Conservation (phyloP, 2,113 vertebrate species). For the Megaceryle torquata region DNA sequence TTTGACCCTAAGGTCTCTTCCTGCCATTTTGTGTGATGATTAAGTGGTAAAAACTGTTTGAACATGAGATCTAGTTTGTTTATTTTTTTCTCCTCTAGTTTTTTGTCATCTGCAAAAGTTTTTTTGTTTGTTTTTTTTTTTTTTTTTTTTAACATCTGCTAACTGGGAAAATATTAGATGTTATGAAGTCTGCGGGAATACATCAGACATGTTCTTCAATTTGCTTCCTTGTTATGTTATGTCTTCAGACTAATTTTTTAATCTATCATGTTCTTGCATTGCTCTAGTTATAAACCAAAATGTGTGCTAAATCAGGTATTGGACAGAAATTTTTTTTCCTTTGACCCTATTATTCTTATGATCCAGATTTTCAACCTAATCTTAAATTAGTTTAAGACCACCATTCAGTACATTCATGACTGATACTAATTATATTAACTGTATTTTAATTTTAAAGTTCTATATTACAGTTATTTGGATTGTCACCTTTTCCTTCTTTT, state of each 20-base stretch:
- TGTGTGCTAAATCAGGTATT: background rate
- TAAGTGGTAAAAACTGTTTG: background rate
- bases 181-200: background rate
- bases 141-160: background rate
- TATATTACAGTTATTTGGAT: background rate
- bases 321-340: slow-evolving; percentile 2
- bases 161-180: background rate
- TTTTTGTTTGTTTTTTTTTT: background rate
- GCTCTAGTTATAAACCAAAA: background rate
- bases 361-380: slow-evolving; percentile 29
- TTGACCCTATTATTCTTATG: background rate
- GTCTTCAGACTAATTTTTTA: background rate
- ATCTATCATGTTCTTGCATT: background rate
- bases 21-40: background rate
- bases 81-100: background rate
- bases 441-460: background rate
- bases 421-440: background rate
- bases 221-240: background rate
- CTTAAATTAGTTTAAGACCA: slow-evolving; percentile 7
- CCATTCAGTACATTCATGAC: background rate
- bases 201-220: background rate
- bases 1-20: background rate
- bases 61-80: background rate
- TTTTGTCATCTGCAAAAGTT: background rate
- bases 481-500: background rate